A percentile compares a stretch with the other conserved stretches of the same genome.
These are phyloP conservation scores for Aurelia sp. DNA, from an alignment of 30 jellyfish, hydroid and myxozoan genomes.

Conservation along the genomic window DNA sequence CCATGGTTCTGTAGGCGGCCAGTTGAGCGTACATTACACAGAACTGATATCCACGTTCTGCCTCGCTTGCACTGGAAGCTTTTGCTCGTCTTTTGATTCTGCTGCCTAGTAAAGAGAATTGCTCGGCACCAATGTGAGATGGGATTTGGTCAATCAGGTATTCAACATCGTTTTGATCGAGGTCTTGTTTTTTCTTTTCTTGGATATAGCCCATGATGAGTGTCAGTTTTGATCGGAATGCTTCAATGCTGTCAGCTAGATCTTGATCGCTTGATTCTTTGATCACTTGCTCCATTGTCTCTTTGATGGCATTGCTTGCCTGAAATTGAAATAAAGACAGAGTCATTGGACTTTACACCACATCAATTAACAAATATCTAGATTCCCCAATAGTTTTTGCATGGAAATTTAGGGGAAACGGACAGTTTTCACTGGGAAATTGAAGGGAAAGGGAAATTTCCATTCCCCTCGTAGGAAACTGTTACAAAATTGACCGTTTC, in stretches of 20 bases:
- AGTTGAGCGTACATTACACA: conserved; percentile 24
- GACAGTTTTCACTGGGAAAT: no score
- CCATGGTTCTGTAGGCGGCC: conserved; percentile 8
- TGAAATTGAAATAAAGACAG: not conserved
- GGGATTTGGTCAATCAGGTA: not conserved
- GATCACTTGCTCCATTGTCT: conserved; percentile 16
- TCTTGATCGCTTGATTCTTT: conserved; percentile 30
- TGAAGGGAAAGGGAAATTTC: no score
- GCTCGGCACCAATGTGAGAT: not conserved
- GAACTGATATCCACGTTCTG: conserved; percentile 21
- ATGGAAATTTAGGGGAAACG: no score
- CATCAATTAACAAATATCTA: no score
- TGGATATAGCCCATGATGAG: not conserved
- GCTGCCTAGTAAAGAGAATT: not conserved
- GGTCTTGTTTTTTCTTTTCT: not conserved
- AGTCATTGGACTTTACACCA: not conserved
- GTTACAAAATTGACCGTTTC: no score
- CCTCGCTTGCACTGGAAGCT: not conserved
- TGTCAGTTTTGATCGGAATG: not conserved
- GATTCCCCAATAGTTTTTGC: no score
- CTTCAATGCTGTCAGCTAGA: not conserved
- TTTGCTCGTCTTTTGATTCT: not conserved
- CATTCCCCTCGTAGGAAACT: no score
- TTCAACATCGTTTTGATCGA: not conserved
- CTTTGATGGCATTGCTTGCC: conserved; percentile 10